phyloP scores from a whole-genome alignment of 1,140 invertebrate genomes.

The Pachypsylla venusta region DNA sequence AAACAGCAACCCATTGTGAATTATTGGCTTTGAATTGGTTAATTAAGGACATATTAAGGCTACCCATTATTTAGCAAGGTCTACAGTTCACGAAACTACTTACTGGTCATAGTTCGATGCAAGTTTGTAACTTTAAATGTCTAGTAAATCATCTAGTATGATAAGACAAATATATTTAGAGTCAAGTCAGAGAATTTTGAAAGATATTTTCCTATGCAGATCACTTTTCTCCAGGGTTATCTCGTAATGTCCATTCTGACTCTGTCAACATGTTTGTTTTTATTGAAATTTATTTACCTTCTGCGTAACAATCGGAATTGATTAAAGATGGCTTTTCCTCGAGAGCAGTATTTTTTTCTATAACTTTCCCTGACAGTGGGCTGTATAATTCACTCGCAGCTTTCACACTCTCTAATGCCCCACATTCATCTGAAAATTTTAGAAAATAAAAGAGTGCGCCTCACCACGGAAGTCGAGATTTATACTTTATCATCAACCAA shows the following conservation, averaged over 20 bases:
- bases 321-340: slow-evolving; percentile 74
- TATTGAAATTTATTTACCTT: slow-evolving; percentile 47
- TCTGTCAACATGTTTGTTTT: no score
- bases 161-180: not conserved
- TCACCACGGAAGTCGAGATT: no score
- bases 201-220: not conserved
- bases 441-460: no score
- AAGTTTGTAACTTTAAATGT: no score
- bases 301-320: slow-evolving; percentile 83
- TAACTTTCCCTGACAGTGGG: slow-evolving; percentile 74
- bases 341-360: slow-evolving; percentile 66
- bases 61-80: no score
- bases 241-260: no score
- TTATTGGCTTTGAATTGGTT: no score
- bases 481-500: no score
- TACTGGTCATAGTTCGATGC: no score
- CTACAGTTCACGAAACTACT: no score
- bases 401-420: slow-evolving; percentile 93
- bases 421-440: slow-evolving; percentile 59
- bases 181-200: not conserved
- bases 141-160: not conserved
- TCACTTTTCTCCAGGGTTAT: not conserved
- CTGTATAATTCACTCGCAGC: slow-evolving; percentile 90
- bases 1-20: no score
- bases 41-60: no score